Evolutionary conservation across 2,888 invertebrate species (phyloP), one percentile per base, ranked within the genome.

Genomic region (Papilio protenor): DNA sequence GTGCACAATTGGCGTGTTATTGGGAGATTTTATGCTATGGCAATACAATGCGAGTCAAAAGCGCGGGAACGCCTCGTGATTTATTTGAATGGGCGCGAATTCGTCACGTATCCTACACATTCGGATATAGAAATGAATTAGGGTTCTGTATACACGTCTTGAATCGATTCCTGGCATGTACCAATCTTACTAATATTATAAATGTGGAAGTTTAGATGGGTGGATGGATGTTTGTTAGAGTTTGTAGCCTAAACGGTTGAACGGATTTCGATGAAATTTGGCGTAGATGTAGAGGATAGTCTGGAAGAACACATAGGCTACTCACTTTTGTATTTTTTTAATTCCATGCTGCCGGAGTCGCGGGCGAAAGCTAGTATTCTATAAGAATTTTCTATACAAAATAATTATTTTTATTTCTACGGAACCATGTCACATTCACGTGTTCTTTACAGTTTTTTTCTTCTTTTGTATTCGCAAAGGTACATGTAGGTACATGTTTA

Each of bases 401-500:
- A 21, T n/a, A 59, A 14, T 23, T 23, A 61, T 61, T 23, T 3
- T 3, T 49, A 49, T 16, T n/a, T 47, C 21, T 72, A 66, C 77
- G 21, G 77, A 73, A 66, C 77, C 73, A n/a, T 4, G 6, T 23
- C 11, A 12, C 55, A 57, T 52, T 16, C 64, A 73, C 66, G 73
- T 55, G 73, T 59, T 66, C 23, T 8, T 23, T 64, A 73, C 52
- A 52, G 16, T 76, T 86, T 85, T 87, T 89, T 91, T 86, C n/a
- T n/a, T n/a, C 83, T 84, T 73, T 82, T 79, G 84, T 86, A 87
- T 86, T 87, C 85, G 87, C 84, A 85, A 87, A 85, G 87, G 88
- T 86, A 84, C 84, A 80, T 85, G 87, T 90, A 93, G 94, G 94
- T 94, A 94, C 92, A 90, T 94, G 94, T 94, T 94, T 94, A 92